phyloP scores from a whole-genome alignment of 1,140 invertebrate species.

The Drosophila subobscura region DNA sequence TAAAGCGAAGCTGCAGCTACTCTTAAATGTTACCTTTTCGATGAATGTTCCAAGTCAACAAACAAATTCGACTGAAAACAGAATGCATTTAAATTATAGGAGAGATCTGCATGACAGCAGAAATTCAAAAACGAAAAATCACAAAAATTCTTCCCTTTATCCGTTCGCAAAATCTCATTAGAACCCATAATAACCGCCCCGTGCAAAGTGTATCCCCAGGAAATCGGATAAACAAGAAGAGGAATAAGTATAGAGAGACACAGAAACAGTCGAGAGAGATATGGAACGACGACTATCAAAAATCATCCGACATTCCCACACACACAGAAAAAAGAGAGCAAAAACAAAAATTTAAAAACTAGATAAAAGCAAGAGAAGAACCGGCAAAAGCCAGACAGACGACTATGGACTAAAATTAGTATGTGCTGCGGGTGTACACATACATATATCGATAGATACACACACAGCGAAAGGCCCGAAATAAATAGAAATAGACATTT shows the following conservation, averaged over 20 bases:
- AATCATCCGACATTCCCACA: slow-evolving; percentile 44
- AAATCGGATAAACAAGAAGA: slow-evolving; percentile 19
- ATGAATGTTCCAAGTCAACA: too few relatives aligned
- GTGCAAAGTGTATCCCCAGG: too few relatives aligned
- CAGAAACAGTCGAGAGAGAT: too few relatives aligned
- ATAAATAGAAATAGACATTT: slow-evolving; percentile 37
- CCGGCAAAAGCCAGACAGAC: slow-evolving; percentile 29
- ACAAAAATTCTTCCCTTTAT: too few relatives aligned
- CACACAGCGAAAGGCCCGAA: slow-evolving; percentile 9
- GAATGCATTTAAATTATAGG: too few relatives aligned
- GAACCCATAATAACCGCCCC: too few relatives aligned
- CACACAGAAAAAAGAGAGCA: slow-evolving; percentile 22
- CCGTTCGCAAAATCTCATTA: too few relatives aligned
- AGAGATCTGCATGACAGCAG: too few relatives aligned
- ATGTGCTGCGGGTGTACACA: slow-evolving; percentile 5
- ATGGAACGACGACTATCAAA: slow-evolving; percentile 38
- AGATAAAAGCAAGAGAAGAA: slow-evolving; percentile 31
- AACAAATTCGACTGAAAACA: too few relatives aligned
- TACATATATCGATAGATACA: slow-evolving; percentile 18
- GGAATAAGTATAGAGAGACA: neutral
- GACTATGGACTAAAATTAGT: slow-evolving; percentile 65
- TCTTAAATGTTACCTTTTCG: too few relatives aligned
- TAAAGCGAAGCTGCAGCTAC: neutral
- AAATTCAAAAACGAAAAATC: too few relatives aligned
- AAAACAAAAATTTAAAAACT: slow-evolving; percentile 23